Conservation (phyloP, 2,888 invertebrate species). For the Galeopsomyia nigrocyanea region DNA sequence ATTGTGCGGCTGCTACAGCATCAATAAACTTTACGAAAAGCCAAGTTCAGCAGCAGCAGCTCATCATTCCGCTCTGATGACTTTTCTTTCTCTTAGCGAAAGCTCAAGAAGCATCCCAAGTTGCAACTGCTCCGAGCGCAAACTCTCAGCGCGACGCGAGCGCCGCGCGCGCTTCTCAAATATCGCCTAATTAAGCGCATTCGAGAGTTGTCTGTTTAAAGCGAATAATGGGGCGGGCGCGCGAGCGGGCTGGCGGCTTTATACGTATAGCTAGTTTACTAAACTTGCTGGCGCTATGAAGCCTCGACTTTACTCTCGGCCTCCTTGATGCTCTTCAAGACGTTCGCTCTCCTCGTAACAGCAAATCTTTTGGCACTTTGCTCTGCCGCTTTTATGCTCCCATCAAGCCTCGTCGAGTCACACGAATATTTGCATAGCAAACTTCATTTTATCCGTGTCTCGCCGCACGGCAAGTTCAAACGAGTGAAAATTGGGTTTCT, state of each 20-base stretch:
- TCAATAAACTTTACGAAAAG: constrained; percentile 25
- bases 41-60: constrained; percentile 1
- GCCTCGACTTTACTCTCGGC: background rate
- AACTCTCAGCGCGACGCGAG: constrained; percentile 45
- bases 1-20: constrained; percentile 27
- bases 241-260: background rate
- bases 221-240: constrained; percentile 53
- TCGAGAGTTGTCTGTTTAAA: constrained; percentile 56
- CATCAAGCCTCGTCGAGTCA: no score
- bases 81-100: constrained; percentile 39
- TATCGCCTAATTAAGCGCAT: constrained; percentile 65
- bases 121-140: constrained; percentile 45
- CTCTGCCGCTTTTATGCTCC: background rate
- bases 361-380: constrained; percentile 1
- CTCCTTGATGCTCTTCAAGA: constrained; percentile 3
- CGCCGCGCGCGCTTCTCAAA: constrained; percentile 52
- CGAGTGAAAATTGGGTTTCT: no score
- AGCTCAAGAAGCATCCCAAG: constrained; percentile 28
- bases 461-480: no score
- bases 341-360: background rate
- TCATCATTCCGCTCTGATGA: constrained; percentile 7
- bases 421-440: no score
- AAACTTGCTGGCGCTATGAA: background rate
- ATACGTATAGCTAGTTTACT: background rate
- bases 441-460: no score